A percentile compares a stretch with the other conserved stretches of the same genome.
These are phyloP conservation scores for Vulpes ferrilata DNA, from an alignment of 2,113 vertebrate genomes.

Conservation along the genomic window DNA sequence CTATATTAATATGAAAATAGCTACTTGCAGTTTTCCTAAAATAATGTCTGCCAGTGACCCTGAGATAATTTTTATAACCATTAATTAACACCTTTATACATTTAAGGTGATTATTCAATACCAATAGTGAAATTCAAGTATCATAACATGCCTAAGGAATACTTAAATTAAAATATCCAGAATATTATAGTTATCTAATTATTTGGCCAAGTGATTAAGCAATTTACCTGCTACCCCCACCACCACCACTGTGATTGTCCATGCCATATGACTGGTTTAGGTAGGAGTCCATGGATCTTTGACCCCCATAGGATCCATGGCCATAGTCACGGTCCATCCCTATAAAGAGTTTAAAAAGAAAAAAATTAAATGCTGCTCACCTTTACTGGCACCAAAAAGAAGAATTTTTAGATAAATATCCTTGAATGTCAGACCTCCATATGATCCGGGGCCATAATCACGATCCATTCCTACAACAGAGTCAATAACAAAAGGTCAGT, in stretches of 20 bases:
- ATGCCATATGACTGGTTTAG: conserved; percentile 91
- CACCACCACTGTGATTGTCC: conserved; percentile 91
- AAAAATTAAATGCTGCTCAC: conserved; percentile 85
- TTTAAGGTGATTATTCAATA: conserved; percentile 60
- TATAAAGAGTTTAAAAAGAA: conserved; percentile 87
- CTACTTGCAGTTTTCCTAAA: conserved; percentile 66
- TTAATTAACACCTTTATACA: conserved; percentile 67
- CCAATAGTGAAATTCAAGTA: conserved; percentile 66
- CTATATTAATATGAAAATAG: conserved; percentile 37
- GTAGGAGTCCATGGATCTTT: conserved; percentile 92
- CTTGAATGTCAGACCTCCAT: conserved; percentile 83
- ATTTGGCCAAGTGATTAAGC: conserved; percentile 87
- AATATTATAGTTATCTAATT: conserved; percentile 82
- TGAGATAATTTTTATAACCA: conserved; percentile 41
- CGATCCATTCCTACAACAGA: conserved; percentile 83
- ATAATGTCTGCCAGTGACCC: conserved; percentile 73
- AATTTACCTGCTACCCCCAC: conserved; percentile 92
- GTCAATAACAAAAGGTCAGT: conserved; percentile 51
- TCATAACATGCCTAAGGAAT: conserved; percentile 86
- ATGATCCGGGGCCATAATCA: conserved; percentile 84
- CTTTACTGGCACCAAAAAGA: conserved; percentile 78
- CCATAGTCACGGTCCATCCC: conserved; percentile 92
- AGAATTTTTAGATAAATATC: conserved; percentile 86
- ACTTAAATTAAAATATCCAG: conserved; percentile 84
- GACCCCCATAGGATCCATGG: conserved; percentile 91